These are phyloP conservation scores for Microcebus murinus DNA, from an alignment of 2,113 vertebrate species.

Conservation along the genomic window DNA sequence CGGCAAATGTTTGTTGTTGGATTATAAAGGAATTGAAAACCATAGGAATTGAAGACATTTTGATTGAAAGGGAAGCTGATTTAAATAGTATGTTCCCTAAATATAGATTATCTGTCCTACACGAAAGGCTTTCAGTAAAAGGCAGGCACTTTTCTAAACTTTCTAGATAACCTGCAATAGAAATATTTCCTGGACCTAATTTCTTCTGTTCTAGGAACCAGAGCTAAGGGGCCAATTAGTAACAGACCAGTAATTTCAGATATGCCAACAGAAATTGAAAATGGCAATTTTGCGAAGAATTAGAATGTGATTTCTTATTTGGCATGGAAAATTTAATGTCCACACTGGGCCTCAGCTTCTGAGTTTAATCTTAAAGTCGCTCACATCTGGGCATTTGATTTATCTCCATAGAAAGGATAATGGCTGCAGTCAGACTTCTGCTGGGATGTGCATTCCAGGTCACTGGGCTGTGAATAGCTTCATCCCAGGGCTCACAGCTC, in stretches of 20 bases:
- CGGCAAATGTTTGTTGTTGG: neutral
- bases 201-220: constrained; percentile 53
- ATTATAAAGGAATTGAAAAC: neutral
- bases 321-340: constrained; percentile 44
- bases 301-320: constrained; percentile 64
- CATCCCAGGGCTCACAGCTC: neutral
- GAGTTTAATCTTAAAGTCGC: constrained; percentile 60
- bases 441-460: neutral
- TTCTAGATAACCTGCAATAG: constrained; percentile 43
- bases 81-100: neutral
- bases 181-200: constrained; percentile 56
- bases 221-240: constrained; percentile 57
- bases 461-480: constrained; percentile 1
- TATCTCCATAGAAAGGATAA: constrained; percentile 52
- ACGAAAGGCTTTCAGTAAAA: neutral
- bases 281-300: constrained; percentile 50
- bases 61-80: neutral
- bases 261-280: constrained; percentile 51
- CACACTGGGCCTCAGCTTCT: neutral
- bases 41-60: neutral
- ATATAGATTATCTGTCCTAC: neutral
- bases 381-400: constrained; percentile 52
- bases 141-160: neutral
- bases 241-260: constrained; percentile 60
- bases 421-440: neutral